Percentiles rank a stretch among this genome's conserved stretches.
phyloP scores from a whole-genome alignment of 2,797 vertebrate genomes.

The Ataeniobius toweri region DNA sequence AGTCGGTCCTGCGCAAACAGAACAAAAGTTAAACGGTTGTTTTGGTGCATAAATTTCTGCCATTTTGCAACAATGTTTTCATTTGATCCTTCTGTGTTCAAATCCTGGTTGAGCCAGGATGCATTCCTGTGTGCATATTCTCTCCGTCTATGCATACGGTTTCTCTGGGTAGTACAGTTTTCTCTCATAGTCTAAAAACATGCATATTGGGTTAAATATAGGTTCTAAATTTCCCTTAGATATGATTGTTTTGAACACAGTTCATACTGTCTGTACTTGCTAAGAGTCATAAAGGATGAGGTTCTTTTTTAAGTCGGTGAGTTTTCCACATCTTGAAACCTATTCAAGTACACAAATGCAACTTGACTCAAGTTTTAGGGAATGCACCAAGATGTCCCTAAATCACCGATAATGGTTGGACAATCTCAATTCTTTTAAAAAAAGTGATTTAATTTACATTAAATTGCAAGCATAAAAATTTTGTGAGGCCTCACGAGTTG shows the following conservation, averaged over 20 bases:
- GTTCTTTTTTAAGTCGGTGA: no score
- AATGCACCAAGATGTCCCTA: neutral
- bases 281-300: no score
- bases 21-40: constrained; percentile 80
- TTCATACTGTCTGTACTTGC: no score
- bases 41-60: neutral
- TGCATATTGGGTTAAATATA: neutral
- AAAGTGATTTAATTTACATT: neutral
- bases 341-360: neutral
- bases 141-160: neutral
- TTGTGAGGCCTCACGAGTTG: neutral
- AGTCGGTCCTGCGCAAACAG: constrained; percentile 93
- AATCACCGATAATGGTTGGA: neutral
- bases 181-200: neutral
- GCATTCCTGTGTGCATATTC: neutral
- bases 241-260: no score
- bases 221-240: neutral
- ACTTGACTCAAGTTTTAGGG: neutral
- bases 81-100: neutral
- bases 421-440: neutral
- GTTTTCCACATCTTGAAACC: no score
- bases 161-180: neutral
- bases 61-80: no score
- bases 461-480: neutral
- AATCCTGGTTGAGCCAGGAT: neutral